phyloP scores from a whole-genome alignment of 2,888 invertebrate species.

The Bombylius discolor region DNA sequence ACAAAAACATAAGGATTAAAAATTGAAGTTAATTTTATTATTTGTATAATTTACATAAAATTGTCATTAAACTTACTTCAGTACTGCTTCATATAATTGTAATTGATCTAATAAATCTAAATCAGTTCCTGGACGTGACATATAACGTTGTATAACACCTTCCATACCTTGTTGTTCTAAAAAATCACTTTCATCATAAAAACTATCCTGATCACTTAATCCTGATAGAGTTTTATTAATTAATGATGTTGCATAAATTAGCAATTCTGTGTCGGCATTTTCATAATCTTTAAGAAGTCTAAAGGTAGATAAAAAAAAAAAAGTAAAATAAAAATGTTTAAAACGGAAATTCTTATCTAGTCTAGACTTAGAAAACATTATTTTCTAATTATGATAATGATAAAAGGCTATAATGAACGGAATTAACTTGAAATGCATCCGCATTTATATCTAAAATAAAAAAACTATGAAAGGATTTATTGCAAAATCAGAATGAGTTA shows the following conservation, averaged over 20 bases:
- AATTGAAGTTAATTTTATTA: not conserved
- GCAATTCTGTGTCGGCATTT: conserved; percentile 88
- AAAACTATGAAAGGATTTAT: no score
- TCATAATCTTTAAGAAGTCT: conserved; percentile 85
- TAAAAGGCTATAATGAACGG: no score
- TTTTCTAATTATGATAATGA: no score
- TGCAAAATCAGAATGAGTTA: no score
- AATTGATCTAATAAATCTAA: conserved; percentile 85
- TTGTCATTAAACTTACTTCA: conserved; percentile 53
- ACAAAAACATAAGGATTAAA: no score
- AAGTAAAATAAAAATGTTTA: not conserved
- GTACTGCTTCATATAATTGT: conserved; percentile 87
- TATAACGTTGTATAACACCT: conserved; percentile 71
- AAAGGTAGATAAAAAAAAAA: conserved; percentile 29
- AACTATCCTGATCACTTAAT: conserved; percentile 87
- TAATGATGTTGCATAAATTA: conserved; percentile 91
- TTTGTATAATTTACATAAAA: not conserved
- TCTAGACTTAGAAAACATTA: no score
- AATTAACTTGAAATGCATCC: no score
- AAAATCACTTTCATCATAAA: conserved; percentile 93
- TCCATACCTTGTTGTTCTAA: conserved; percentile 91
- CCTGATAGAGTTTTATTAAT: conserved; percentile 92
- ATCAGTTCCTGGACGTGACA: conserved; percentile 86
- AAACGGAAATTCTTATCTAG: no score
- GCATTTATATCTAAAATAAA: no score